These are phyloP conservation scores for Remorina albescens DNA, from an alignment of 2,797 vertebrate species.

Conservation along the genomic window DNA sequence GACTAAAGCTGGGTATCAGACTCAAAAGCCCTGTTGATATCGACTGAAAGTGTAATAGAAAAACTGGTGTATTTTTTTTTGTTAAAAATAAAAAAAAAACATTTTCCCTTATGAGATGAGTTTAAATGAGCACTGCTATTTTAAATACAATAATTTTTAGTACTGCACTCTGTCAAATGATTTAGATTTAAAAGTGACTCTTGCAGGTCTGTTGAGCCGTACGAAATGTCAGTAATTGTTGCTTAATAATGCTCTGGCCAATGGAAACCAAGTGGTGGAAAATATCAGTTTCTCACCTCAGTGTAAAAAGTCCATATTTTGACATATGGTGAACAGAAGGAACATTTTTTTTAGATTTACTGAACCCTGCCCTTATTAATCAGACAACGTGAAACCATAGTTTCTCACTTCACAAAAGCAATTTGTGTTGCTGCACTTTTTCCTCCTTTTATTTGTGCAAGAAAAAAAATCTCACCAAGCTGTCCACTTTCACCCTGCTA, in stretches of 20 bases:
- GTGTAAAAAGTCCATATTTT: background rate
- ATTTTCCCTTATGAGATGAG: background rate
- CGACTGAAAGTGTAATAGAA: background rate
- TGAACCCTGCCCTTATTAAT: background rate
- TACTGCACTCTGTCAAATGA: background rate
- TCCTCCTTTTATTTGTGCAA: background rate
- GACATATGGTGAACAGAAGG: background rate
- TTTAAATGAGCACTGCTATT: too few species aligned
- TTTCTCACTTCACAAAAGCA: background rate
- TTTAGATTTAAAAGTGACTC: background rate
- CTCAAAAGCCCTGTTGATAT: background rate
- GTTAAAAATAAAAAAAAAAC: too few species aligned
- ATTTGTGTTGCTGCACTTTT: background rate
- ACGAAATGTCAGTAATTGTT: too few species aligned
- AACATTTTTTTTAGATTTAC: background rate
- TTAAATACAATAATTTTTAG: too few species aligned
- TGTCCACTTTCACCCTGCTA: background rate
- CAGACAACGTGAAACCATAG: background rate
- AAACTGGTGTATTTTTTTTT: too few species aligned
- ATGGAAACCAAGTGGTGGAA: background rate
- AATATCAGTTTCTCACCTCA: background rate
- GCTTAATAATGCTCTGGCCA: background rate
- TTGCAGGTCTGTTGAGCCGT: background rate
- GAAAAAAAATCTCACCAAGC: background rate
- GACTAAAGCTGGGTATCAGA: too few species aligned